A percentile compares a stretch with the other conserved stretches of the same genome.
Evolutionary conservation across 2,113 vertebrate species (phyloP).

Genomic region (Istiophorus platypterus): DNA sequence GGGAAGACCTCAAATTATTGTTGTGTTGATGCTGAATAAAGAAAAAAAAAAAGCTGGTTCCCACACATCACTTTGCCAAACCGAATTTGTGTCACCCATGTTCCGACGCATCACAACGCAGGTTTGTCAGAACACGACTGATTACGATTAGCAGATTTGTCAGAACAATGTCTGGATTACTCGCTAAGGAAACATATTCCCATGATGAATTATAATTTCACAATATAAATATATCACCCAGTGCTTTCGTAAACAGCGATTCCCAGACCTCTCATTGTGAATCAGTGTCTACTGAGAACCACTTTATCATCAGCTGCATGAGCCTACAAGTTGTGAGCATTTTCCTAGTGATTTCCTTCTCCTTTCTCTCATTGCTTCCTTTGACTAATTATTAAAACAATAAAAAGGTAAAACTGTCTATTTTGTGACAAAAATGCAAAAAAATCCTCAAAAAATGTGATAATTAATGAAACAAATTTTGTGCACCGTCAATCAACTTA

Average conservation of each 20-base stretch:
- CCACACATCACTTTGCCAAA: constrained; percentile 18
- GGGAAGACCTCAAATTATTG: constrained; percentile 45
- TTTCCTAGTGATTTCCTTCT: no score
- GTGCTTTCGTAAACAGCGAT: not conserved
- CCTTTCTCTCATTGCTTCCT: no score
- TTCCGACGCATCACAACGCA: not conserved
- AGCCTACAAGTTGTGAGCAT: no score
- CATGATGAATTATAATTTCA: not conserved
- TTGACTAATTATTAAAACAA: not conserved
- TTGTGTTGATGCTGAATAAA: not conserved
- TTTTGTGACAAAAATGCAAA: not conserved
- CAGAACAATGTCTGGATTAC: constrained; percentile 17
- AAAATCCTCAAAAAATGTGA: not conserved
- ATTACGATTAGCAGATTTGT: constrained; percentile 11
- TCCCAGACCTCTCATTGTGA: not conserved
- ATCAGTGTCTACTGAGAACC: not conserved
- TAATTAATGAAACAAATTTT: not conserved
- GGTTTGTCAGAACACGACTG: constrained; percentile 17
- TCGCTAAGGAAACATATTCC: constrained; percentile 1
- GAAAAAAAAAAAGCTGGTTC: constrained; percentile 32
- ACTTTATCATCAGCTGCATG: not conserved
- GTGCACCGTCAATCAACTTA: not conserved
- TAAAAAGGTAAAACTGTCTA: not conserved
- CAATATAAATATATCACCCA: not conserved
- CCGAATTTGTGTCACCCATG: not conserved